Conservation (phyloP, 2,113 vertebrate species). For the Eolophus roseicapilla region DNA sequence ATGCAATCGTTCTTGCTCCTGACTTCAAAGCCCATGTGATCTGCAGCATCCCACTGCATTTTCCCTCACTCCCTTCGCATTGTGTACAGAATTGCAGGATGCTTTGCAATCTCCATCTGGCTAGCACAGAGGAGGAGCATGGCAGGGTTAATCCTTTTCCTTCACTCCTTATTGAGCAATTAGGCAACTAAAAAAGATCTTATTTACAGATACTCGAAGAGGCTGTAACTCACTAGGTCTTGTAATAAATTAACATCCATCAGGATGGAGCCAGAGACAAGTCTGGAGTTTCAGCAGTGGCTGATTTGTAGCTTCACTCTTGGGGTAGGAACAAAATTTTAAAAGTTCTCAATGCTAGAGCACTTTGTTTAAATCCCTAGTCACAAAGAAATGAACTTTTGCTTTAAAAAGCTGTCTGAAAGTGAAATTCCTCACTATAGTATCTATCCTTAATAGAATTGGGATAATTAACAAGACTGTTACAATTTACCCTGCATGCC, state of each 20-base stretch:
- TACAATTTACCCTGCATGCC: background rate
- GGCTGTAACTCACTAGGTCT: background rate
- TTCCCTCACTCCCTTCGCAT: background rate
- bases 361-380: background rate
- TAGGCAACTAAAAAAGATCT: background rate
- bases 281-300: background rate
- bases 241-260: slow-evolving; percentile 17
- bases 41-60: background rate
- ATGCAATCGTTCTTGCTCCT: background rate
- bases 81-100: background rate
- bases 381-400: accelerated
- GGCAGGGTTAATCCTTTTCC: background rate
- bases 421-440: background rate
- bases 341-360: background rate
- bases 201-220: background rate
- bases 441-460: background rate
- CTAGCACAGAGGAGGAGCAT: background rate
- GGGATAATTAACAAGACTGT: background rate
- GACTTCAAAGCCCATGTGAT: background rate
- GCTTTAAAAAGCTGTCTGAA: background rate
- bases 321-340: background rate
- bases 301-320: slow-evolving; percentile 11
- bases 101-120: background rate
- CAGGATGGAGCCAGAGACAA: background rate
- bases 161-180: background rate